Conservation (phyloP, 2,797 vertebrate genomes). For the Lateolabrax maculatus region DNA sequence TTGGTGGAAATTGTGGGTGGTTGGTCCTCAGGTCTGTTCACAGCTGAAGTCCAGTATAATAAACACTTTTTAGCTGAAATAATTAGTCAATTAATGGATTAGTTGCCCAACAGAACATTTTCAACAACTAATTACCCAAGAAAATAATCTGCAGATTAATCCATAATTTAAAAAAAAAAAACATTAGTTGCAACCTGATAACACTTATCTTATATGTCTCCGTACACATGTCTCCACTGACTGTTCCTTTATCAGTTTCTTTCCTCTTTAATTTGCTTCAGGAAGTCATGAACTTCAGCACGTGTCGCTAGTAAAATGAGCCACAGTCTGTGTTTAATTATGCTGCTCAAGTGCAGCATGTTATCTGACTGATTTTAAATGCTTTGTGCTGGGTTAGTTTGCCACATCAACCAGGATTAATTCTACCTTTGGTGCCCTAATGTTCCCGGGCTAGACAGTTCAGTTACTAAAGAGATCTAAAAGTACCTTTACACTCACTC, state of each 20-base stretch:
- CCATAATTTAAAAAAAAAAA: not conserved
- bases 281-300: conserved; percentile 44
- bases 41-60: not conserved
- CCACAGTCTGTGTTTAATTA: conserved; percentile 60
- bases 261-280: conserved; percentile 28
- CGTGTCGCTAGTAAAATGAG: conserved; percentile 49
- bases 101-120: not conserved
- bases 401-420: conserved; percentile 52
- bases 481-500: not conserved
- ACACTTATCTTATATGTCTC: not conserved
- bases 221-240: not conserved
- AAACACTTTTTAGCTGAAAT: not conserved
- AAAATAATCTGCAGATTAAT: not conserved
- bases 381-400: conserved; percentile 37
- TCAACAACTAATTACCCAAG: too few relatives aligned
- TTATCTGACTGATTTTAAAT: conserved; percentile 45
- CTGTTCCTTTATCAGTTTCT: conserved; percentile 9
- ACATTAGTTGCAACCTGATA: not conserved
- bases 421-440: conserved; percentile 53
- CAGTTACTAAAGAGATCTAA: conserved; percentile 15
- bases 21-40: not conserved
- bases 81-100: not conserved
- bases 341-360: conserved; percentile 21
- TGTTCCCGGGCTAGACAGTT: conserved; percentile 19
- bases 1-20: not conserved